Percentiles rank a stretch among this genome's conserved stretches.
These are phyloP conservation scores for Scortum barcoo DNA, from an alignment of 2,113 vertebrate genomes.

Conservation along the genomic window DNA sequence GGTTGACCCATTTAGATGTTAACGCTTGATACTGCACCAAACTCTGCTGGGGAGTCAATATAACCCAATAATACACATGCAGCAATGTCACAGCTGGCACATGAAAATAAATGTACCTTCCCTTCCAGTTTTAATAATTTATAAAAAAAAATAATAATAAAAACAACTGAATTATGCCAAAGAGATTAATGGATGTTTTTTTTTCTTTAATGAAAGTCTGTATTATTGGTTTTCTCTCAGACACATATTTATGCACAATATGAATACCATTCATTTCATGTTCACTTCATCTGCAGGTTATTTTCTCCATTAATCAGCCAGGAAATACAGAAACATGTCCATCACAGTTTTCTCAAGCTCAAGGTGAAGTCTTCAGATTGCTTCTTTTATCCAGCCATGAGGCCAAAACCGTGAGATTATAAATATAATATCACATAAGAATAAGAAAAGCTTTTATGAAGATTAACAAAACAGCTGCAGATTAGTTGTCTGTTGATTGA, in stretches of 20 bases:
- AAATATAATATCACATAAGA: not conserved
- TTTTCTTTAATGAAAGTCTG: not conserved
- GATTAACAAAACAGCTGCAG: not conserved
- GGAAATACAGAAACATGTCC: not conserved
- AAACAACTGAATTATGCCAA: not conserved
- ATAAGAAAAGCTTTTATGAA: not conserved
- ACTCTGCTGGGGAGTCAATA: constrained; percentile 6
- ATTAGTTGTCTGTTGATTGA: not conserved
- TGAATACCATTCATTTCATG: not conserved
- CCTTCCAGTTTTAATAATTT: constrained; percentile 17
- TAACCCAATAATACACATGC: not conserved
- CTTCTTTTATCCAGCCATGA: not conserved
- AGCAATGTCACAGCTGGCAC: not conserved
- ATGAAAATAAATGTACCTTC: not conserved
- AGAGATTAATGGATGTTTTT: not conserved
- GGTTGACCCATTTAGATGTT: constrained; percentile 82
- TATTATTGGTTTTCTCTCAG: not conserved
- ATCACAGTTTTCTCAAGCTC: not conserved
- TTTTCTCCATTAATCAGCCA: not conserved
- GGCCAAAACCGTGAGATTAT: not conserved
- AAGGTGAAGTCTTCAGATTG: not conserved
- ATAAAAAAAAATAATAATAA: not conserved
- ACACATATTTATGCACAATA: not conserved
- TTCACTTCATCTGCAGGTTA: not conserved
- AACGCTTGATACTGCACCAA: constrained; percentile 73